A percentile compares a stretch with the other conserved stretches of the same genome.
These are phyloP conservation scores for Nephrocerus scutellatus DNA, from an alignment of 2,888 invertebrate genomes.

Conservation along the genomic window DNA sequence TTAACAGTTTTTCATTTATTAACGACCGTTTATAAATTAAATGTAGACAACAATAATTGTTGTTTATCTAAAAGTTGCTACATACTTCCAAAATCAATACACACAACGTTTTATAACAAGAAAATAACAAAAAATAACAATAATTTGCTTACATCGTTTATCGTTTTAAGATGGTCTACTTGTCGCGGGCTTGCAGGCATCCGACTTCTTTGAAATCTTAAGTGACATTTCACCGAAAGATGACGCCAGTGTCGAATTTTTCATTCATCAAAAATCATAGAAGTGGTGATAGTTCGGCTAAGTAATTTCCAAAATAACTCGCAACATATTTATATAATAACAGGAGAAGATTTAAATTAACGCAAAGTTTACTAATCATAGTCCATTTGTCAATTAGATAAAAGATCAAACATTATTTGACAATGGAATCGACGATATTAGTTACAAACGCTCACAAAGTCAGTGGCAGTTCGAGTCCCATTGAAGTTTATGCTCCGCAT, in stretches of 20 bases:
- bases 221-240: constrained; percentile 19
- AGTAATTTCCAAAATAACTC: constrained; percentile 1
- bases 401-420: background rate
- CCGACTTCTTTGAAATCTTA: constrained; percentile 4
- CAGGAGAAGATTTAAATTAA: background rate
- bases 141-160: constrained; percentile 8
- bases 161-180: too few species aligned
- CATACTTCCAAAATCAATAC: constrained; percentile 5
- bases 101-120: too few species aligned
- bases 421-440: background rate
- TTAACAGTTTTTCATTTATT: too few species aligned
- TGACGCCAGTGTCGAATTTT: constrained; percentile 18
- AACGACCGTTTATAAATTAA: too few species aligned
- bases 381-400: background rate
- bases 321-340: background rate
- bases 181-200: constrained; percentile 3
- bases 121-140: constrained; percentile 8
- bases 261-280: constrained; percentile 18
- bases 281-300: too few species aligned
- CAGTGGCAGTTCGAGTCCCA: too few species aligned
- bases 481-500: too few species aligned
- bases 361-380: background rate
- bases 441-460: background rate
- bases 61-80: too few species aligned
- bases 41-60: too few species aligned